phyloP scores from a whole-genome alignment of 2,888 invertebrate genomes.

The Stictocephala bisonia region DNA sequence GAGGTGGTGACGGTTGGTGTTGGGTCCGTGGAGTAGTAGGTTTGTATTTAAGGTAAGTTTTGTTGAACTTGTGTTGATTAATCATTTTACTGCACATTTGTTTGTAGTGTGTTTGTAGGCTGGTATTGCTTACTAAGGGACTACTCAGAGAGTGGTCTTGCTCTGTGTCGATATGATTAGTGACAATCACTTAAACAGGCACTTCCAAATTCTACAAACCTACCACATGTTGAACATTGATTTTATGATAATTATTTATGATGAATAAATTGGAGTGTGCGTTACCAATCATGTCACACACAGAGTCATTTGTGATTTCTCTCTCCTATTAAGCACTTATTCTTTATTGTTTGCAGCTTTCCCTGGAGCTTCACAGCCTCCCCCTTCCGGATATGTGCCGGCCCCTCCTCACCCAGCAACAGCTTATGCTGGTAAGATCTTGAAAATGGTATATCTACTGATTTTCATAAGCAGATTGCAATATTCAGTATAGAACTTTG shows the following conservation, averaged over 20 bases:
- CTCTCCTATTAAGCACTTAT: neutral
- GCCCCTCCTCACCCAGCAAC: constrained; percentile 72
- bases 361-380: constrained; percentile 70
- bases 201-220: no score
- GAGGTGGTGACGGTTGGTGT: constrained; percentile 27
- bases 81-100: constrained; percentile 40
- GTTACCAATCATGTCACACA: neutral
- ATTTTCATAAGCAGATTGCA: no score
- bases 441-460: no score
- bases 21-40: constrained; percentile 40
- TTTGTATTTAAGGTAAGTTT: constrained; percentile 46
- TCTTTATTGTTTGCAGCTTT: constrained; percentile 67
- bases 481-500: no score
- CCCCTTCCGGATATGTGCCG: constrained; percentile 70
- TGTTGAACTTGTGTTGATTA: constrained; percentile 38
- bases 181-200: no score
- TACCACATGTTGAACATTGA: no score
- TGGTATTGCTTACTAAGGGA: constrained; percentile 43
- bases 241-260: no score
- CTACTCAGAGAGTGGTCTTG: constrained; percentile 29
- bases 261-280: no score
- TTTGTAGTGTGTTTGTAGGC: constrained; percentile 45
- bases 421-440: constrained; percentile 67
- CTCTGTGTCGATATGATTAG: neutral
- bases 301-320: neutral